These are phyloP conservation scores for Brachystomella parvula DNA, from an alignment of 1,140 invertebrate genomes.

Conservation along the genomic window DNA sequence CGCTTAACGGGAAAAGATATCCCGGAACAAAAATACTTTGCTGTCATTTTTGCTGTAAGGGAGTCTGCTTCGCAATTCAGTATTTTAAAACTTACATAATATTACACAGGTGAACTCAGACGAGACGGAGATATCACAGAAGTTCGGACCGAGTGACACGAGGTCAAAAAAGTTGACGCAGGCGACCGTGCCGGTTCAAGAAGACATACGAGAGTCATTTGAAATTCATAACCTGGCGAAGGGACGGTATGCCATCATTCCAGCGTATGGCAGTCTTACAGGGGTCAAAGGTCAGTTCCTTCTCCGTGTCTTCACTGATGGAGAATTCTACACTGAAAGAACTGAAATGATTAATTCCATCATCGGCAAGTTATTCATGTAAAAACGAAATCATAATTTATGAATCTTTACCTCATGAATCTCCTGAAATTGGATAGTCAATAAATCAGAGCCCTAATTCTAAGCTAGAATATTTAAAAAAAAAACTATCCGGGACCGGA, in stretches of 20 bases:
- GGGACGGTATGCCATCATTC: not conserved
- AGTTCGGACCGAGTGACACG: not conserved
- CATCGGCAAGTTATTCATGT: no score
- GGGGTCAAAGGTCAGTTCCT: not conserved
- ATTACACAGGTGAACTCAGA: not conserved
- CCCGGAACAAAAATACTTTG: not conserved
- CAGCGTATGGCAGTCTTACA: not conserved
- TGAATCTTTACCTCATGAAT: no score
- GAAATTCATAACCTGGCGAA: not conserved
- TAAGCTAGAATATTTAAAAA: not conserved
- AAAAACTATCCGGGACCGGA: no score
- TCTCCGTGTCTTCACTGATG: slow-evolving; percentile 1
- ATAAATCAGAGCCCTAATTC: not conserved
- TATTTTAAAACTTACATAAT: slow-evolving; percentile 4
- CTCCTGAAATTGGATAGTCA: not conserved
- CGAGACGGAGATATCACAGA: not conserved
- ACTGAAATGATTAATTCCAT: not conserved
- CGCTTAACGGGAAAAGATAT: not conserved
- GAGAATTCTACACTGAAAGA: not conserved
- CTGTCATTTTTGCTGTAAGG: not conserved
- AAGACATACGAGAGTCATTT: not conserved
- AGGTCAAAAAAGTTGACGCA: not conserved
- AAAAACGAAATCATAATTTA: no score
- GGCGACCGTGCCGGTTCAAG: not conserved
- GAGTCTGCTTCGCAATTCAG: not conserved